Evolutionary conservation across 2,113 vertebrate species (phyloP).

Genomic region (Dasyprocta punctata): DNA sequence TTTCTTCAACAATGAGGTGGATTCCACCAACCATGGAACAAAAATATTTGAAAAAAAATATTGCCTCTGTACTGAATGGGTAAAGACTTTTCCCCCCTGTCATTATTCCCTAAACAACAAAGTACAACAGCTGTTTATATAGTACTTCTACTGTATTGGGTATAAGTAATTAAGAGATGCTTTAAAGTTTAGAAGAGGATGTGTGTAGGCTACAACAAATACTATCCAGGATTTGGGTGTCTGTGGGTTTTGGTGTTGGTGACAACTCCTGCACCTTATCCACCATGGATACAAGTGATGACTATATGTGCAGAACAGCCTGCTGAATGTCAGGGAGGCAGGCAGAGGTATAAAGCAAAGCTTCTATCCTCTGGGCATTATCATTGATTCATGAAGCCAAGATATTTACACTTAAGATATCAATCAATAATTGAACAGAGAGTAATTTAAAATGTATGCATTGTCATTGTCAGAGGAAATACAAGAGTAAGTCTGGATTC

Average conservation of each 20-base stretch:
- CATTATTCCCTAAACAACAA: background rate
- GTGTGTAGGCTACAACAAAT: background rate
- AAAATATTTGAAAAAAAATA: background rate
- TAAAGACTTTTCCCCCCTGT: background rate
- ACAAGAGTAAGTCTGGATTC: fast-evolving
- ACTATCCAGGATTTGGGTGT: background rate
- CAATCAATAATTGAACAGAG: background rate
- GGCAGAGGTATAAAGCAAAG: background rate
- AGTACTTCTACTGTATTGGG: background rate
- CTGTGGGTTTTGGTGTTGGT: background rate
- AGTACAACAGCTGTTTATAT: background rate
- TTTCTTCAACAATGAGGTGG: background rate
- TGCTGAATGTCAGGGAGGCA: too few species aligned
- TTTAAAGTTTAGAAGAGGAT: background rate
- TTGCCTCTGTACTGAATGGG: background rate
- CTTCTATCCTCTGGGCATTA: background rate
- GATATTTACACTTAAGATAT: too few species aligned
- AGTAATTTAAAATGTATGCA: background rate
- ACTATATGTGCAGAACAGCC: background rate
- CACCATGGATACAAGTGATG: background rate
- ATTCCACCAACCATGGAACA: background rate
- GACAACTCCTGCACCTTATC: background rate
- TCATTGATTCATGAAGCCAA: background rate
- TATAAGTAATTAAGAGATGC: background rate
- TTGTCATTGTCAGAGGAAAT: too few species aligned